A percentile compares a stretch with the other conserved stretches of the same genome.
Conservation (phyloP, 2,888 invertebrate species). For the Melinopterus prodromus region DNA sequence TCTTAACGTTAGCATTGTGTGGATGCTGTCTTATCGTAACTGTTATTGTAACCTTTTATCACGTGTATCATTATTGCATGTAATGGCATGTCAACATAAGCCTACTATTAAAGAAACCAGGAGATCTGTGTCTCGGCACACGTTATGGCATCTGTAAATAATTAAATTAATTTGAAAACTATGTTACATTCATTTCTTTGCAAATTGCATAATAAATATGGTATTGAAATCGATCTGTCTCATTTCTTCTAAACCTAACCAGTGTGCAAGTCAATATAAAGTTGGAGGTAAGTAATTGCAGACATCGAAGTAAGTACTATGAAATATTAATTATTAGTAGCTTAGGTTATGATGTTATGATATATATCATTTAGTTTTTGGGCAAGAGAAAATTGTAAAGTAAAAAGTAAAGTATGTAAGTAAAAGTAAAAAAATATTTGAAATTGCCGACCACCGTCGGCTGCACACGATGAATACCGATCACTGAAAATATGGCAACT, state of each 20-base stretch:
- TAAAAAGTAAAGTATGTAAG: too few relatives aligned
- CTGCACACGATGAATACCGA: too few relatives aligned
- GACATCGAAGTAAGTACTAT: too few relatives aligned
- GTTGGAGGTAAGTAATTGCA: too few relatives aligned
- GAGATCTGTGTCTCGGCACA: background rate
- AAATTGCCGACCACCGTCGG: too few relatives aligned
- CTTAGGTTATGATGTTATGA: too few relatives aligned
- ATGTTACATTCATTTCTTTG: constrained; percentile 24
- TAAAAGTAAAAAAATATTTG: too few relatives aligned
- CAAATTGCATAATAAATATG: constrained; percentile 25
- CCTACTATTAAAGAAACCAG: background rate
- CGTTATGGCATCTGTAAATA: background rate
- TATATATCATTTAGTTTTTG: too few relatives aligned
- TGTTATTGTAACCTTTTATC: constrained; percentile 4
- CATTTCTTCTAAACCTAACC: background rate
- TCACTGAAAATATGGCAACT: too few relatives aligned
- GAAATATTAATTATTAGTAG: too few relatives aligned
- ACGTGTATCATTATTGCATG: background rate
- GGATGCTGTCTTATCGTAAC: constrained; percentile 4
- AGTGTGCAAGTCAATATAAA: background rate
- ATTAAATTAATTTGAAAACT: background rate
- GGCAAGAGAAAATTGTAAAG: too few relatives aligned
- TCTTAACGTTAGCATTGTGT: constrained; percentile 4
- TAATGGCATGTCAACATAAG: background rate
- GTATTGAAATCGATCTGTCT: constrained; percentile 21